Base-by-base conservation (phyloP, 2,797 vertebrate species). In the Acanthornis magna region DNA sequence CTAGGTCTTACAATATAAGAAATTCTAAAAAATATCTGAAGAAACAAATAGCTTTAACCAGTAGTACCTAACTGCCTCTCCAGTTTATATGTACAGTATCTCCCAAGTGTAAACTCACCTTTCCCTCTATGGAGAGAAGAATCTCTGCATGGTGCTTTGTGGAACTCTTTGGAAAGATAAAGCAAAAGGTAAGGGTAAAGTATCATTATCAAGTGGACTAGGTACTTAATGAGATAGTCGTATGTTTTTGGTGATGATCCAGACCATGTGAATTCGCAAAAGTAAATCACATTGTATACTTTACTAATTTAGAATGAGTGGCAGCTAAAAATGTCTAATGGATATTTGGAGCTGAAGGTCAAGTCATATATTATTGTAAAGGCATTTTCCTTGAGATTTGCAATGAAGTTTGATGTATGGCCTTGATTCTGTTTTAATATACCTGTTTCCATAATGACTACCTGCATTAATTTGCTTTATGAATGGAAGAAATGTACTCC, bases 361-460 rank as follows among this genome's bases (percentile, higher is more conserved):
- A 91, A 89, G 48, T 62, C 23, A 61, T 83, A 80, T 62, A 60
- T 77, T 96, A 83, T 61, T 83, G 20, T 68, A 87, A 91, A 89
- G 36, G 5, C 22, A 38, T 57, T 8, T 77, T 96, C 38, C 47
- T 34, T 58, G 63, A 83, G 65, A 80, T 93, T 85, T 89, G 18
- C 54, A 68, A 10, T 89, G 58, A 92, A 32, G 10, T 53, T 79
- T 87, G 77, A 90, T 83, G 32, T 42, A 71, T 55, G 20, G 19
- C 27, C 73, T 82, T 84, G 66, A 91, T 92, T 78, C 60, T 51
- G 8, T 80, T 92, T 92, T 92, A 95, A 91, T 89, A 82, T 61
- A 92, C 75, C 80, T 75, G 55, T 72, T 95, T 94, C 67, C 94
- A 75, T 83, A 85, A 93, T 58, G 60, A 83, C 74, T 79, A 36